Percentiles rank a stretch among this genome's conserved stretches.
These are phyloP conservation scores for Vulpes lagopus DNA, from an alignment of 2,113 vertebrate genomes.

Conservation along the genomic window DNA sequence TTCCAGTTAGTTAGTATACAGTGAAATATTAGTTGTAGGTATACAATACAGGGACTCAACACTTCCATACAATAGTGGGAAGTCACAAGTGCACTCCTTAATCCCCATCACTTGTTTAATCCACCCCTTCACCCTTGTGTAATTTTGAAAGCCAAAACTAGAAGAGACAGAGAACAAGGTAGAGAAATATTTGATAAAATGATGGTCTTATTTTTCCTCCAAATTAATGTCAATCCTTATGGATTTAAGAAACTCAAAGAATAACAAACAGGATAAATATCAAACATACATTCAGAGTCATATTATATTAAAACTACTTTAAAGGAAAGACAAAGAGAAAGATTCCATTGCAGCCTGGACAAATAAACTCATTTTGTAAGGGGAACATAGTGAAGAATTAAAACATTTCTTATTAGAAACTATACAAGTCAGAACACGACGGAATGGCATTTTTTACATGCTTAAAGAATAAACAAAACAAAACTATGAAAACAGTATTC, in stretches of 20 bases:
- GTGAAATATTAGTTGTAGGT: background rate
- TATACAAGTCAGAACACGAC: background rate
- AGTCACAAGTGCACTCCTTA: background rate
- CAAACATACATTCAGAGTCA: background rate
- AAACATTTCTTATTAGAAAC: background rate
- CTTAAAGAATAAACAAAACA: background rate
- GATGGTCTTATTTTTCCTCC: background rate
- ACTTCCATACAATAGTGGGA: background rate
- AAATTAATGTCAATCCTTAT: background rate
- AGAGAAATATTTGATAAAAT: background rate
- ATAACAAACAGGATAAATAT: background rate
- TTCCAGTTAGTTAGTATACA: background rate
- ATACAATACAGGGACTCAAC: background rate
- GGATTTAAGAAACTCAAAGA: constrained; percentile 27
- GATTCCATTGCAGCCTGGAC: background rate
- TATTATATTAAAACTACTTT: background rate
- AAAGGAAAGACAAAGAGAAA: background rate
- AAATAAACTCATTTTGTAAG: background rate
- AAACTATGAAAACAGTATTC: background rate
- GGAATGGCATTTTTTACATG: background rate
- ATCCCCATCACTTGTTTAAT: background rate
- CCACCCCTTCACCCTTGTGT: background rate
- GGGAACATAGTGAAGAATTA: background rate
- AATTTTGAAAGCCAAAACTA: background rate
- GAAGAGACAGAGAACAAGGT: background rate